These are phyloP conservation scores for Eumerus sabulonum DNA, from an alignment of 2,888 invertebrate species.

Conservation along the genomic window DNA sequence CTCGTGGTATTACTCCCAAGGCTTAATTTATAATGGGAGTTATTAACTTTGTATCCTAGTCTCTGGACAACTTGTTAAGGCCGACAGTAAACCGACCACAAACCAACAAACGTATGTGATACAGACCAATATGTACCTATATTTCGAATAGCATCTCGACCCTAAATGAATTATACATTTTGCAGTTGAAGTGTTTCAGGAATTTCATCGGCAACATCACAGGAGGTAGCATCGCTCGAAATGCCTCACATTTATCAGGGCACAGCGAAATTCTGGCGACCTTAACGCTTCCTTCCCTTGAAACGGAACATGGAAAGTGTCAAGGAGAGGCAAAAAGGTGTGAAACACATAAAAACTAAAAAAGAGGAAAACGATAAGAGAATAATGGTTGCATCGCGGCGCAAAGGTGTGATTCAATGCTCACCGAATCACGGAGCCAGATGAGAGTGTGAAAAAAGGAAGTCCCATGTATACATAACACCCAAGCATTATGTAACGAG, in stretches of 20 bases:
- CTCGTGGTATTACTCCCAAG: too few relatives aligned
- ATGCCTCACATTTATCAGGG: slow-evolving; percentile 51
- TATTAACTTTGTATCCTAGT: too few relatives aligned
- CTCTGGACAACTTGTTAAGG: too few relatives aligned
- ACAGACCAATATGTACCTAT: too few relatives aligned
- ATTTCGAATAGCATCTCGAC: background rate
- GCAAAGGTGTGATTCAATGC: slow-evolving; percentile 65
- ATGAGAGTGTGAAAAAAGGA: slow-evolving; percentile 71
- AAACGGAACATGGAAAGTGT: slow-evolving; percentile 52
- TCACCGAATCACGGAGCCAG: slow-evolving; percentile 23
- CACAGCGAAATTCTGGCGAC: slow-evolving; percentile 44
- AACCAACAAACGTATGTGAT: too few relatives aligned
- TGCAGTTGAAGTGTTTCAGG: slow-evolving; percentile 51
- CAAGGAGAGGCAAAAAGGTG: slow-evolving; percentile 49
- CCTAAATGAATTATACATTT: slow-evolving; percentile 65
- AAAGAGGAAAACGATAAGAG: slow-evolving; percentile 36
- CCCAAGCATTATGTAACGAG: slow-evolving; percentile 33
- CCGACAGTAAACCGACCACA: too few relatives aligned
- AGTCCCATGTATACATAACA: slow-evolving; percentile 65
- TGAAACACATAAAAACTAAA: slow-evolving; percentile 18
- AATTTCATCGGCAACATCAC: slow-evolving; percentile 63
- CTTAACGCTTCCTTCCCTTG: slow-evolving; percentile 34
- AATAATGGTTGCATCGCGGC: slow-evolving; percentile 53
- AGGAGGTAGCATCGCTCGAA: slow-evolving; percentile 37
- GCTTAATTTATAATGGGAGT: too few relatives aligned